Evolutionary conservation across 2,113 vertebrate species (phyloP).

Genomic region (Seriola quinqueradiata): DNA sequence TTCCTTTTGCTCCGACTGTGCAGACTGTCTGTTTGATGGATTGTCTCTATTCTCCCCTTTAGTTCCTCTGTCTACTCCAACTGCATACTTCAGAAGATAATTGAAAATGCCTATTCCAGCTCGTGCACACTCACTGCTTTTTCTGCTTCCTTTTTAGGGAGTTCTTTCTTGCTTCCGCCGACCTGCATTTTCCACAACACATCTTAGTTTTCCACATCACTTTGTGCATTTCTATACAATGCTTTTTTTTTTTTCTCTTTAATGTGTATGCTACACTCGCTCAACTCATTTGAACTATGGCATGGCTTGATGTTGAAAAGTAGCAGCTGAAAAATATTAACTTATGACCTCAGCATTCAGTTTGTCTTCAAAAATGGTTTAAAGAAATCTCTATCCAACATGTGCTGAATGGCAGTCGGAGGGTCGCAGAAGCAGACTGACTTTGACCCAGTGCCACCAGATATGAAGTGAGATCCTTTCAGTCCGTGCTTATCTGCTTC

Average conservation of each 20-base stretch:
- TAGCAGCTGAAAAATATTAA: neutral
- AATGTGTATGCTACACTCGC: neutral
- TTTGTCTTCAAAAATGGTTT: too few species aligned
- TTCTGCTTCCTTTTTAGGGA: slow-evolving; percentile 28
- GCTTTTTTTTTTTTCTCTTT: neutral
- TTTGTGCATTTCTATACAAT: neutral
- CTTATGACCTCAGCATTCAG: neutral
- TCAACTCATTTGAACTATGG: neutral
- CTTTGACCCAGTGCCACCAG: neutral
- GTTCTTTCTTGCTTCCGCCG: slow-evolving; percentile 9
- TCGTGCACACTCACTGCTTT: slow-evolving; percentile 42
- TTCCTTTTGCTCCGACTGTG: slow-evolving; percentile 41
- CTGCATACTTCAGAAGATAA: slow-evolving; percentile 70
- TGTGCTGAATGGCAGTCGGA: neutral
- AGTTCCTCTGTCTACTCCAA: slow-evolving; percentile 58
- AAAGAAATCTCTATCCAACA: neutral
- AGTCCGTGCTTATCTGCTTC: neutral
- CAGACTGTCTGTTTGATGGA: slow-evolving; percentile 77
- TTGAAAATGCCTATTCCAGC: slow-evolving; percentile 70
- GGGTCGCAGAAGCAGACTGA: neutral
- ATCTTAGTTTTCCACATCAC: slow-evolving; percentile 3
- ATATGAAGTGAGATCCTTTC: neutral
- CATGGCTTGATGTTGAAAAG: neutral
- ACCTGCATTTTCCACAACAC: slow-evolving; percentile 12
- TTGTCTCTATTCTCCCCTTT: slow-evolving; percentile 67